These are phyloP conservation scores for Cephalotes varians DNA, from an alignment of 2,888 invertebrate species.

Conservation along the genomic window DNA sequence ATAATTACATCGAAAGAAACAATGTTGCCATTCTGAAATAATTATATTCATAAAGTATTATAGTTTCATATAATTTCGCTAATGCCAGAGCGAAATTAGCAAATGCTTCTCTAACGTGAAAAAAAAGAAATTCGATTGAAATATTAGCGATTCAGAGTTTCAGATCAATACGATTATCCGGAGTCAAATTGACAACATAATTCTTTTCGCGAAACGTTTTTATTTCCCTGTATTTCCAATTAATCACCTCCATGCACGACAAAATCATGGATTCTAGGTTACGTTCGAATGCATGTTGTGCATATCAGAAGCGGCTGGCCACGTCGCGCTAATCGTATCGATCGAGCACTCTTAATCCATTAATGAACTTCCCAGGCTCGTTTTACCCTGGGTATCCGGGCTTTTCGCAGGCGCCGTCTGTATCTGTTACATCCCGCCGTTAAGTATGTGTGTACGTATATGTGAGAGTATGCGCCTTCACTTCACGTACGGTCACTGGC, in stretches of 20 bases:
- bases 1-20: not conserved
- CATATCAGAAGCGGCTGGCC: constrained; percentile 64
- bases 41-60: not conserved
- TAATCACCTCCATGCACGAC: constrained; percentile 50
- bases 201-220: constrained; percentile 45
- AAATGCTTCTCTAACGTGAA: not conserved
- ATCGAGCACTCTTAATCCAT: constrained; percentile 81
- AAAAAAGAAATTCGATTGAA: not conserved
- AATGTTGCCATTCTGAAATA: not conserved
- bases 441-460: constrained; percentile 45
- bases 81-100: not conserved
- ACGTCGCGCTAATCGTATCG: constrained; percentile 78
- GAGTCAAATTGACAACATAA: constrained; percentile 46
- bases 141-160: constrained; percentile 8
- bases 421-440: constrained; percentile 65
- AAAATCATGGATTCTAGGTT: constrained; percentile 68
- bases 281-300: constrained; percentile 70
- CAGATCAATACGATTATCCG: constrained; percentile 19
- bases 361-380: constrained; percentile 80
- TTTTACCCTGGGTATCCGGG: constrained; percentile 74
- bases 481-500: constrained; percentile 57
- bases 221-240: constrained; percentile 47
- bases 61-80: not conserved
- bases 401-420: constrained; percentile 71
- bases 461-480: constrained; percentile 35